phyloP scores from a whole-genome alignment of 37 sponge, comb jelly and placozoan species.

The Beroe ovata region DNA sequence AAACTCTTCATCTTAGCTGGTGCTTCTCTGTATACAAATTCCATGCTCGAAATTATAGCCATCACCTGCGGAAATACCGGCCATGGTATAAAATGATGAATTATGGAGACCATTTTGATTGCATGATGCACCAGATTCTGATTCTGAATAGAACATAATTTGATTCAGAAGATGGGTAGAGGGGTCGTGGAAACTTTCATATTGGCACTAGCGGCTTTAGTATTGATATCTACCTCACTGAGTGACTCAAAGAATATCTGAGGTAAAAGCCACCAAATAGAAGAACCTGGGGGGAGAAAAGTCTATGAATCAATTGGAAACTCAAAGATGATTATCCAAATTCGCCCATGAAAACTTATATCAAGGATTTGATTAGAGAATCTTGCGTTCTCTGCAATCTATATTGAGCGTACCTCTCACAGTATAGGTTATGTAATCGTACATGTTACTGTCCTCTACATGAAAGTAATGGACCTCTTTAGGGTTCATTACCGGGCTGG shows the following conservation, averaged over 20 bases:
- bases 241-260: slow-evolving; percentile 20
- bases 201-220: no score
- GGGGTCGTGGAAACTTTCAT: no score
- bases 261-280: neutral
- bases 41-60: slow-evolving; percentile 39
- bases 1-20: slow-evolving; percentile 34
- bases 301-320: no score
- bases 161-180: no score
- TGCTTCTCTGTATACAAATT: slow-evolving; percentile 46
- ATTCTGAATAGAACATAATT: no score
- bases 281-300: neutral
- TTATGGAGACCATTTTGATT: no score
- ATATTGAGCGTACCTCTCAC: slow-evolving; percentile 40
- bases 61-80: neutral
- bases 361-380: no score
- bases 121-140: no score
- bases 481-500: slow-evolving; percentile 18
- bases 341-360: no score
- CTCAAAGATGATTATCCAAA: no score
- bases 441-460: neutral
- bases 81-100: neutral
- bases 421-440: slow-evolving; percentile 22
- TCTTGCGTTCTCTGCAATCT: no score
- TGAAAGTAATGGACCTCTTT: neutral
- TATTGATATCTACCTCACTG: slow-evolving; percentile 60